Evolutionary conservation across 1,140 invertebrate genomes (phyloP).

Genomic region (Apis florea): DNA sequence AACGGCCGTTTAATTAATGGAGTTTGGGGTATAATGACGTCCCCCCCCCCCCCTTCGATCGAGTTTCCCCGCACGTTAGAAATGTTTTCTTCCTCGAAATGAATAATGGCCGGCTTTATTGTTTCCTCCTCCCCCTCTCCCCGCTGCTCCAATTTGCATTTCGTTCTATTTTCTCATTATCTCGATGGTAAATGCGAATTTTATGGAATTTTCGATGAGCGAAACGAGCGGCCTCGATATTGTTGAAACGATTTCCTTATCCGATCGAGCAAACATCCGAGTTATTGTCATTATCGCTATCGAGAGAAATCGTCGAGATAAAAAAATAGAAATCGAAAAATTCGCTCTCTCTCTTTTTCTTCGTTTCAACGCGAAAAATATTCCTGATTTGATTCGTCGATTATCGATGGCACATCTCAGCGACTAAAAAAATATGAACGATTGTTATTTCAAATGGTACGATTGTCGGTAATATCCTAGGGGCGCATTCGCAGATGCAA

Average conservation of each 20-base stretch:
- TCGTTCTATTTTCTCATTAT: background rate
- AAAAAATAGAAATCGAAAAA: too few species aligned
- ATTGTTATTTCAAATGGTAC: too few species aligned
- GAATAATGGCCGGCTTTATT: conserved; percentile 16
- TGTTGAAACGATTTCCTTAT: background rate
- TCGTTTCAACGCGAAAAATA: too few species aligned
- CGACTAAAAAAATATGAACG: too few species aligned
- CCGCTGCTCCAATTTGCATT: background rate
- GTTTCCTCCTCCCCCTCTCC: background rate
- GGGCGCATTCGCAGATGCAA: background rate
- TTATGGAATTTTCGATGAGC: background rate
- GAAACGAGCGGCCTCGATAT: background rate
- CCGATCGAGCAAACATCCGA: too few species aligned
- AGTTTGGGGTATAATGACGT: conserved; percentile 17
- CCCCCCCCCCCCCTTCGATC: conserved; percentile 3
- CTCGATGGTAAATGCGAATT: background rate
- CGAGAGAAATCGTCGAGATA: too few species aligned
- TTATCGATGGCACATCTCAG: too few species aligned
- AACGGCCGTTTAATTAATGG: conserved; percentile 40
- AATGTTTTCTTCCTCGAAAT: conserved; percentile 9
- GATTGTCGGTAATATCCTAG: too few species aligned
- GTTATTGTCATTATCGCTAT: too few species aligned
- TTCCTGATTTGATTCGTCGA: too few species aligned
- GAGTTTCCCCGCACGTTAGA: conserved; percentile 17
- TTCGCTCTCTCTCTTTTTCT: too few species aligned